A percentile compares a stretch with the other conserved stretches of the same genome.
These are phyloP conservation scores for Orthosia gothica DNA, from an alignment of 2,888 invertebrate genomes.

Conservation along the genomic window DNA sequence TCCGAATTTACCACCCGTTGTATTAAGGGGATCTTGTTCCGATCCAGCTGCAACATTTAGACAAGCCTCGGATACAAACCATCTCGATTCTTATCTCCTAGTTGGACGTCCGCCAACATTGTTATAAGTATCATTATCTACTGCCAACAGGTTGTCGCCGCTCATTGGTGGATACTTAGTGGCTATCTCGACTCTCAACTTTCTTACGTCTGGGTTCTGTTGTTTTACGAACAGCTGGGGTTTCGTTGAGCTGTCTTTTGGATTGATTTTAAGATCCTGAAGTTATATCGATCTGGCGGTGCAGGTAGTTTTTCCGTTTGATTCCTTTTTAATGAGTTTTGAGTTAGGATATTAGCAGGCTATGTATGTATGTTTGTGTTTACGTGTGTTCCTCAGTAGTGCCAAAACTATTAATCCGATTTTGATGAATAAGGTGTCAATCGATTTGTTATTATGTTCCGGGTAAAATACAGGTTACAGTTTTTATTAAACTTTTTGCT, in stretches of 20 bases:
- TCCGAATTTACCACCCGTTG: neutral
- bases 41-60: constrained; percentile 12
- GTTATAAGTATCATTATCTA: constrained; percentile 51
- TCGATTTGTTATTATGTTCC: too few relatives aligned
- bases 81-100: constrained; percentile 44
- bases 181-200: constrained; percentile 23
- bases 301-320: too few relatives aligned
- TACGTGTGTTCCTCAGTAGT: too few relatives aligned
- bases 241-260: constrained; percentile 15
- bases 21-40: constrained; percentile 1
- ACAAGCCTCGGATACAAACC: constrained; percentile 23
- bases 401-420: too few relatives aligned
- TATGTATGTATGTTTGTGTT: too few relatives aligned
- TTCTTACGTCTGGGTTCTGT: constrained; percentile 15
- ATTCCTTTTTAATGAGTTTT: too few relatives aligned
- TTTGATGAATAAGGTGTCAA: too few relatives aligned
- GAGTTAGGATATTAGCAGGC: too few relatives aligned
- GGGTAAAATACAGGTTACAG: too few relatives aligned
- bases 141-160: constrained; percentile 62
- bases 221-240: neutral
- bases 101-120: constrained; percentile 51
- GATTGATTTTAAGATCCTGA: neutral
- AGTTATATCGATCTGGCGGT: neutral
- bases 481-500: too few relatives aligned
- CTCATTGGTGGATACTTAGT: constrained; percentile 45